These are phyloP conservation scores for Tetheella fluctuosa DNA, from an alignment of 2,888 invertebrate genomes.

Conservation along the genomic window DNA sequence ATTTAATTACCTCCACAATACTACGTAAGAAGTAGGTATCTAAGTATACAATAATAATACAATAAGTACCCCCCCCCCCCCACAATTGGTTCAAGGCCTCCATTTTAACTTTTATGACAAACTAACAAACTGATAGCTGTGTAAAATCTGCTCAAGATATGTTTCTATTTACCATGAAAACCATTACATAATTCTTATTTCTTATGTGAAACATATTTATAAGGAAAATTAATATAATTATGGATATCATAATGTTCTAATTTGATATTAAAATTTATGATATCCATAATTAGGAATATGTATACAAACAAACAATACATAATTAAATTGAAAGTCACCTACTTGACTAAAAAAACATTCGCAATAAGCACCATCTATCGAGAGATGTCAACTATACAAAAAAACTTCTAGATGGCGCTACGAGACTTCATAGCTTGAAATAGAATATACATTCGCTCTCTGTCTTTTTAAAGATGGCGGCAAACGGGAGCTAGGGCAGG, in stretches of 20 bases:
- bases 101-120: too few relatives aligned
- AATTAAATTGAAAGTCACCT: not conserved
- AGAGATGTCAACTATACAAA: not conserved
- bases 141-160: too few relatives aligned
- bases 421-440: conserved; percentile 45
- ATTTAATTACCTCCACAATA: not conserved
- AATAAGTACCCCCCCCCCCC: too few relatives aligned
- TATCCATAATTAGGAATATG: too few relatives aligned
- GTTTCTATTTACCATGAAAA: not conserved
- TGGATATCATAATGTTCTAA: not conserved
- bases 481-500: conserved; percentile 79
- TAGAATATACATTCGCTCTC: conserved; percentile 54
- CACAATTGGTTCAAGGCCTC: not conserved
- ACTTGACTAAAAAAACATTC: not conserved
- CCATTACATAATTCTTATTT: not conserved
- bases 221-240: not conserved
- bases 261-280: too few relatives aligned
- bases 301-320: not conserved
- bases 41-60: too few relatives aligned
- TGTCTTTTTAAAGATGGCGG: conserved; percentile 79
- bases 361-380: not conserved
- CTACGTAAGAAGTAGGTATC: too few relatives aligned
- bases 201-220: not conserved
- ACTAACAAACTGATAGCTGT: too few relatives aligned
- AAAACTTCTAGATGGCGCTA: conserved; percentile 55